Evolutionary conservation across 2,113 vertebrate species (phyloP).

Genomic region (Chaenocephalus aceratus): DNA sequence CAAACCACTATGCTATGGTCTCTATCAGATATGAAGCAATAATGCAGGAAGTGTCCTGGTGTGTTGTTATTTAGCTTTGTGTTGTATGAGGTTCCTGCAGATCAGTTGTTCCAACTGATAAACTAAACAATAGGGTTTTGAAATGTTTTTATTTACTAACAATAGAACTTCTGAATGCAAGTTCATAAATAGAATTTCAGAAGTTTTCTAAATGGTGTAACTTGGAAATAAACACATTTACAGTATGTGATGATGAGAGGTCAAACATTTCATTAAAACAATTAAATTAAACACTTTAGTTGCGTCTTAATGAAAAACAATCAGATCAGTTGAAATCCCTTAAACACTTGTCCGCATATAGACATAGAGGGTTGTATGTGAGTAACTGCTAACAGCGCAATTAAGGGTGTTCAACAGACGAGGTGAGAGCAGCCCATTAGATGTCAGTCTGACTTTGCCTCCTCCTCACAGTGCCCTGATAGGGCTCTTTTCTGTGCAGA

Average conservation of each 20-base stretch:
- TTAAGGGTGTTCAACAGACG: conserved; percentile 71
- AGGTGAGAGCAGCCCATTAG: conserved; percentile 72
- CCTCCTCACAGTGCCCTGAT: conserved; percentile 52
- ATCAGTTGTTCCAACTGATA: conserved; percentile 28
- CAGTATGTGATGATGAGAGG: background rate
- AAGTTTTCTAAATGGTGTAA: background rate
- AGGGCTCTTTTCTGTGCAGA: conserved; percentile 67
- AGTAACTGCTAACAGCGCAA: conserved; percentile 53
- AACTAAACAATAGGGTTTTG: conserved; percentile 7
- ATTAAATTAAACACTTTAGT: background rate
- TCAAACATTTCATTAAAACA: background rate
- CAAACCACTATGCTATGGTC: conserved; percentile 13
- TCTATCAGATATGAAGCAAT: background rate
- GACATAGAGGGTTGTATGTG: background rate
- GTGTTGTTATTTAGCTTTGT: conserved; percentile 8
- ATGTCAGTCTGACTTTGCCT: conserved; percentile 57
- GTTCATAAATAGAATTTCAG: background rate
- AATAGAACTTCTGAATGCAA: conserved; percentile 6
- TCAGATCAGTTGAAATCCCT: background rate
- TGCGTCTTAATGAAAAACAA: background rate
- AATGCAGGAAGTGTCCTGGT: conserved; percentile 15
- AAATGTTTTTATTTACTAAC: conserved; percentile 7
- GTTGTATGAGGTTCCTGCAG: background rate
- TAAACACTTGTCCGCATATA: background rate
- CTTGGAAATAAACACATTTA: background rate